Percentiles rank a stretch among this genome's conserved stretches.
Evolutionary conservation across 64 coral and sea anemone genomes (phyloP).

Genomic region (Montipora cactus): DNA sequence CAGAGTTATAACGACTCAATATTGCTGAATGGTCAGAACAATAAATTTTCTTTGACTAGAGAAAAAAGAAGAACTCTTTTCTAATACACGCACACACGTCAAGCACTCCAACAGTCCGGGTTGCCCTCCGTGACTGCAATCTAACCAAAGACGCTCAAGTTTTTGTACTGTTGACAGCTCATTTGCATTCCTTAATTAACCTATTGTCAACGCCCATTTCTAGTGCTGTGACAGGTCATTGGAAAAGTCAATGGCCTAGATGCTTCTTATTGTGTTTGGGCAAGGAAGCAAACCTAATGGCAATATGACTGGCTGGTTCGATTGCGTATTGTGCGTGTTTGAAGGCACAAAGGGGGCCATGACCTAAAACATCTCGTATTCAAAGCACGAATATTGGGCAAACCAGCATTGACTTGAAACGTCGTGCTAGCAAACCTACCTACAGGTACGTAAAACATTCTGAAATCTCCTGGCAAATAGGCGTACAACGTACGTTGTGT

Average conservation of each 20-base stretch:
- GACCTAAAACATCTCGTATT: constrained; percentile 15
- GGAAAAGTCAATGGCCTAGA: constrained; percentile 34
- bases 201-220: constrained; percentile 18
- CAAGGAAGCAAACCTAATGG: constrained; percentile 15
- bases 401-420: constrained; percentile 6
- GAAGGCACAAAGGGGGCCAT: constrained; percentile 35
- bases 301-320: constrained; percentile 28
- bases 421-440: background rate
- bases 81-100: background rate
- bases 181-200: constrained; percentile 41
- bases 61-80: background rate
- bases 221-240: background rate
- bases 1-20: background rate
- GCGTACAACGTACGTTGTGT: background rate
- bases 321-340: constrained; percentile 29
- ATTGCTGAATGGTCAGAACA: background rate
- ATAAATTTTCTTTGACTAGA: background rate
- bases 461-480: background rate
- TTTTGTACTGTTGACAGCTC: constrained; percentile 20
- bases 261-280: constrained; percentile 42
- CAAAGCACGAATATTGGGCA: constrained; percentile 28
- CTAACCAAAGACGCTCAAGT: background rate
- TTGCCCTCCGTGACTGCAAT: constrained; percentile 3
- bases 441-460: constrained; percentile 1
- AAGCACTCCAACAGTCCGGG: background rate